Base-by-base conservation (phyloP, 2,113 vertebrate species). In the Uria lomvia region DNA sequence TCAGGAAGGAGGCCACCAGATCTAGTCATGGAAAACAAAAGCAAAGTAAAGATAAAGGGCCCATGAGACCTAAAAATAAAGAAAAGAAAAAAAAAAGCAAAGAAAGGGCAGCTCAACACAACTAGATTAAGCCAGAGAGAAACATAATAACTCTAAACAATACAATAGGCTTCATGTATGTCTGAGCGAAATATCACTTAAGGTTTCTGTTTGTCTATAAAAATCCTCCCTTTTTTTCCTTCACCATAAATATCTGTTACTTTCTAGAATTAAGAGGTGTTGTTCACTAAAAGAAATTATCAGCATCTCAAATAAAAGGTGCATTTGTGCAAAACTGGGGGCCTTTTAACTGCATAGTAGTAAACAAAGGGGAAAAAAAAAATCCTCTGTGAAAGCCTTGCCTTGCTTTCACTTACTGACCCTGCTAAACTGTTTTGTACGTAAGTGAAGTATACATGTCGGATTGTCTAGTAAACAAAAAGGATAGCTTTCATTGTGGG, bases 61-160 rank as follows among this genome's bases (percentile, higher is more conserved):
- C 60, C 58, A 71, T 42, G 90, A 95, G 84, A 96, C 29, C 74
- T 53, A 75, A 82, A 82, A 66, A 52, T 79, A 65, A 92, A 66
- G 73, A 75, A 68, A 38, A 40, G 12, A 40, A 40, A 40, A 40
- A 40, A 88, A 86, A 79, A 88, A 80, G 20, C 32, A 63, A 66
- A 67, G 87, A 79, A 72, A 60, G 50, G n/a, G 16, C 3, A 43
- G 21, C 49, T 92, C 74, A 91, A 65, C 15, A 24, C 19, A 19
- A 92, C 15, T 55, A 92, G 63, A 95, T 86, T 96, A 82, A 97
- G 32, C 34, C 55, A 67, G 29, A 95, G 65, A 90, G 38, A 96
- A 97, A 92, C n/a, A 94, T 74, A 96, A 93, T 94, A 97, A 95
- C 85, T 96, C 65, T 86, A 94, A 96, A 97, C 62, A 97, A 89